phyloP scores from a whole-genome alignment of 1,140 invertebrate genomes.

The Zaprionus camerounensis region DNA sequence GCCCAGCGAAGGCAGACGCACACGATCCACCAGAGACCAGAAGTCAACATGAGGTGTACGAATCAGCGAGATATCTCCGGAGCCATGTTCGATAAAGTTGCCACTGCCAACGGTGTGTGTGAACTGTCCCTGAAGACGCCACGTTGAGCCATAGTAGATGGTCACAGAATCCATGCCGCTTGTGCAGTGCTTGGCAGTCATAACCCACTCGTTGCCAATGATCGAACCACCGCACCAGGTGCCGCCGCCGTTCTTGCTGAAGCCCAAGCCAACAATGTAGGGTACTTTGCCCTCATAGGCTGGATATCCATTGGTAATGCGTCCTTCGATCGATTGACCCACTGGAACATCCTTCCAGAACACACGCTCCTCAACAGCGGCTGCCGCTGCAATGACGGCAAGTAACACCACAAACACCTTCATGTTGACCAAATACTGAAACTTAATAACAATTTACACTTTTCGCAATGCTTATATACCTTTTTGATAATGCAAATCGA shows the following conservation, averaged over 20 bases:
- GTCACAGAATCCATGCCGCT: conserved; percentile 43
- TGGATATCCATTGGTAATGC: conserved; percentile 55
- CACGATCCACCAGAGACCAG: conserved; percentile 54
- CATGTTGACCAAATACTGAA: neutral
- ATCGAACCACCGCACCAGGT: conserved; percentile 85
- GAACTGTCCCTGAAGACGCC: conserved; percentile 53
- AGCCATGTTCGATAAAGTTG: conserved; percentile 55
- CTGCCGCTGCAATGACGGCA: conserved; percentile 27
- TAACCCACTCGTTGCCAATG: conserved; percentile 84
- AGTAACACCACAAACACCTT: conserved; percentile 10
- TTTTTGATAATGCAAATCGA: neutral
- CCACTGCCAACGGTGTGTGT: conserved; percentile 45
- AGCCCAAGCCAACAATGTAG: conserved; percentile 84
- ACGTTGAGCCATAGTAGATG: conserved; percentile 67
- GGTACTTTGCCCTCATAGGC: conserved; percentile 84
- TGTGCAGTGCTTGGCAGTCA: conserved; percentile 87
- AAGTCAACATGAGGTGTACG: conserved; percentile 60
- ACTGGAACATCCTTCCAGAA: conserved; percentile 10
- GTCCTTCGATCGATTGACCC: conserved; percentile 36
- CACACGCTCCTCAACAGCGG: conserved; percentile 20
- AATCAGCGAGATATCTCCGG: conserved; percentile 58
- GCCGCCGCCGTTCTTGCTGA: conserved; percentile 48
- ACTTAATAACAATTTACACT: neutral
- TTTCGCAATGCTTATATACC: conserved; percentile 1
- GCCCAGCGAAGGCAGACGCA: conserved; percentile 54